phyloP scores from a whole-genome alignment of 92 coral and sea anemone genomes.

The Scolanthus callimorphus region DNA sequence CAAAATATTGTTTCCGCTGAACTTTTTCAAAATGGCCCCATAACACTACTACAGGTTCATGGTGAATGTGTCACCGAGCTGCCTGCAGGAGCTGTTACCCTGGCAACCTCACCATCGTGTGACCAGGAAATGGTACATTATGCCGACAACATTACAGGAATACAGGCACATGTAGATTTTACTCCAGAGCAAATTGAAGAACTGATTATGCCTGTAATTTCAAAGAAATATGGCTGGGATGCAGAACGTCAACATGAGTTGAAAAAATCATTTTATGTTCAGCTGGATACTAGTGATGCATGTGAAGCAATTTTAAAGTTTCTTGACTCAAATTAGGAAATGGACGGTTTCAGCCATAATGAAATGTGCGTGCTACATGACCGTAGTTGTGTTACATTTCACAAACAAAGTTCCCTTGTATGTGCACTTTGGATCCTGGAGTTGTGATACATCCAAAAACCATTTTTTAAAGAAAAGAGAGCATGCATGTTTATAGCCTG shows the following conservation, averaged over 20 bases:
- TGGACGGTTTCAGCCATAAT: no score
- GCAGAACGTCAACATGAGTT: constrained; percentile 34
- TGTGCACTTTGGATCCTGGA: no score
- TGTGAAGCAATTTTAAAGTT: no score
- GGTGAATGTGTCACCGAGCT: constrained; percentile 67
- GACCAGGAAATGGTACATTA: constrained; percentile 69
- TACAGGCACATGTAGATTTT: constrained; percentile 73
- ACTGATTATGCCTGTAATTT: constrained; percentile 40
- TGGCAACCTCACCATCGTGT: constrained; percentile 67
- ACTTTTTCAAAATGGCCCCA: constrained; percentile 36
- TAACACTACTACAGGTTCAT: constrained; percentile 59
- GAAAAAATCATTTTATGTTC: constrained; percentile 44
- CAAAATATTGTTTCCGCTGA: constrained; percentile 12
- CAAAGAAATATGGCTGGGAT: constrained; percentile 26
- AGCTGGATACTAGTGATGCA: constrained; percentile 24
- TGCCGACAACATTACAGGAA: constrained; percentile 54
- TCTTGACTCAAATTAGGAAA: no score
- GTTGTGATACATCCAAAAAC: no score
- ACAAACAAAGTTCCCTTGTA: no score
- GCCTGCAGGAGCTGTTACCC: constrained; percentile 48
- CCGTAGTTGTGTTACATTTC: no score
- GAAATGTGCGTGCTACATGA: no score
- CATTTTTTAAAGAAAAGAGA: no score
- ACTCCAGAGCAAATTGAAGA: constrained; percentile 43
- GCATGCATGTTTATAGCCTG: no score